Percentiles rank a stretch among this genome's conserved stretches.
Conservation (phyloP, 2,113 vertebrate species). For the Muntiacus reevesi region DNA sequence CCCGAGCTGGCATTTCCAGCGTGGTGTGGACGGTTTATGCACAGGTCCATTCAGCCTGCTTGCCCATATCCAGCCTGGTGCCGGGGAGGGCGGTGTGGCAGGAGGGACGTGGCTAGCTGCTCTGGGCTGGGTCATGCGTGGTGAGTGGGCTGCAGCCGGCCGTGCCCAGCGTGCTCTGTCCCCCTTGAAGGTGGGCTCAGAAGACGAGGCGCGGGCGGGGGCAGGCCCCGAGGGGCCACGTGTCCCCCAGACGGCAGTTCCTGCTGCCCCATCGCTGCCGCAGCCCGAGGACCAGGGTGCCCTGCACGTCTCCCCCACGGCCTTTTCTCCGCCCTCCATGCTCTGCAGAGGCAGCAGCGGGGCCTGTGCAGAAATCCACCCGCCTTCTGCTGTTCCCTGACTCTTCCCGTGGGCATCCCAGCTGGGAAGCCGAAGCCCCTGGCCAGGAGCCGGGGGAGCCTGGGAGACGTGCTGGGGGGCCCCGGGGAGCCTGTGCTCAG, state of each 20-base stretch:
- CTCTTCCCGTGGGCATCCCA: fast-evolving
- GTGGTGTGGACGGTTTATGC: fast-evolving
- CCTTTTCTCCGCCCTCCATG: neutral
- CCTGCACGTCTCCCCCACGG: fast-evolving
- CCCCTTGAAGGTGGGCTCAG: fast-evolving
- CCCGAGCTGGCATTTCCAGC: fast-evolving
- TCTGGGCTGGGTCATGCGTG: fast-evolving
- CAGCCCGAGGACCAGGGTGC: neutral
- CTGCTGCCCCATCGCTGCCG: neutral
- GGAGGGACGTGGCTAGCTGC: neutral
- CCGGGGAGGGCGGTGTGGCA: fast-evolving
- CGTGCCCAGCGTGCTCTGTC: fast-evolving
- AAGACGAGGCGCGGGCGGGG: fast-evolving
- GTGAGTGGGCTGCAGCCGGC: neutral
- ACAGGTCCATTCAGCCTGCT: fast-evolving
- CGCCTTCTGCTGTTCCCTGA: fast-evolving
- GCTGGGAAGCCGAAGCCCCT: neutral
- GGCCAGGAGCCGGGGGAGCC: neutral
- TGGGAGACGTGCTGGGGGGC: fast-evolving
- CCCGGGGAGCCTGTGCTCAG: fast-evolving
- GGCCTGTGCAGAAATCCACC: too few relatives aligned
- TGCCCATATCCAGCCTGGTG: fast-evolving
- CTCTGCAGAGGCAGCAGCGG: too few relatives aligned
- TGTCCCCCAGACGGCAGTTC: neutral
- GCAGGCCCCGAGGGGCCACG: neutral